phyloP scores from a whole-genome alignment of 2,888 invertebrate species.

The Ophion obscuratus region DNA sequence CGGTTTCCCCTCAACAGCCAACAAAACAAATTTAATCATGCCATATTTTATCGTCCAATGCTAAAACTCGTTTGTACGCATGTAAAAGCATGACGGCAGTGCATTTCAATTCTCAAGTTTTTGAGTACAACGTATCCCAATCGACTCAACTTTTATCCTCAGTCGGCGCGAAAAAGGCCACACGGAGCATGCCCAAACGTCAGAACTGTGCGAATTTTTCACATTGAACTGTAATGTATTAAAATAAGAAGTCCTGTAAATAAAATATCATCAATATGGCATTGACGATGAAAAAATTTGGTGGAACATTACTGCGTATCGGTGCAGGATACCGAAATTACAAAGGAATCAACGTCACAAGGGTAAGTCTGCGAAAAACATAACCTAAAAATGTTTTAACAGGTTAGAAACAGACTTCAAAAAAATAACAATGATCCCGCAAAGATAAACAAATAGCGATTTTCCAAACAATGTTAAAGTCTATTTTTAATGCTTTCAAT shows the following conservation, averaged over 20 bases:
- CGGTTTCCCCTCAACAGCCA: slow-evolving; percentile 40
- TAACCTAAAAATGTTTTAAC: slow-evolving; percentile 56
- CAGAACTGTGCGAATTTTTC: slow-evolving; percentile 12
- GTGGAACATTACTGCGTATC: slow-evolving; percentile 69
- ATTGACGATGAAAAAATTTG: slow-evolving; percentile 71
- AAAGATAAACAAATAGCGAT: neutral
- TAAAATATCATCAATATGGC: slow-evolving; percentile 71
- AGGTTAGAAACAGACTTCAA: neutral
- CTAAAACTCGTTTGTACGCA: slow-evolving; percentile 26
- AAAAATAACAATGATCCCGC: neutral
- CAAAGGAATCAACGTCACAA: slow-evolving; percentile 67
- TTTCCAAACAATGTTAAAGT: neutral
- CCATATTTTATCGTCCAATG: slow-evolving; percentile 56
- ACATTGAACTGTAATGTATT: neutral
- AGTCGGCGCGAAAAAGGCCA: slow-evolving; percentile 10
- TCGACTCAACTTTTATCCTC: slow-evolving; percentile 6
- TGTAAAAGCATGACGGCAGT: neutral
- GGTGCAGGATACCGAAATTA: slow-evolving; percentile 63
- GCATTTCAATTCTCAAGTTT: neutral
- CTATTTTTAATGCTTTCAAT: too few species aligned
- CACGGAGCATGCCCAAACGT: slow-evolving; percentile 9
- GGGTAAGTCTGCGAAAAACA: slow-evolving; percentile 66
- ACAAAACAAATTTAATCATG: slow-evolving; percentile 63
- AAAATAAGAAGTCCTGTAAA: slow-evolving; percentile 25
- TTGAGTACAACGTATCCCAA: neutral